Percentiles rank a stretch among this genome's conserved stretches.
Conservation (phyloP, 2,113 vertebrate species). For the Silurus glanis region DNA sequence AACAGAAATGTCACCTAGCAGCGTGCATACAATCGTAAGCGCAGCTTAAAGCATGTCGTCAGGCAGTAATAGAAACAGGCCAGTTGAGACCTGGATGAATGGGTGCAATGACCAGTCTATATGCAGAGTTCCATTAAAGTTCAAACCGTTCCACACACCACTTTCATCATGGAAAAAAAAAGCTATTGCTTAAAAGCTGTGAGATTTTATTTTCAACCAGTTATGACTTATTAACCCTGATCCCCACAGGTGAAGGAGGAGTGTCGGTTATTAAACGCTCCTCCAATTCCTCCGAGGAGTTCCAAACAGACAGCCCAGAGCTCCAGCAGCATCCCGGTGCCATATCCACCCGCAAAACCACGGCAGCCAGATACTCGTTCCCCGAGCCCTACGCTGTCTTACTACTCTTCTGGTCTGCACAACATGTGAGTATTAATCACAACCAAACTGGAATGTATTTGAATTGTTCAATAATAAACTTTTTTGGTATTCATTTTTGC, state of each 20-base stretch:
- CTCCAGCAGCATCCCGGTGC: slow-evolving; percentile 64
- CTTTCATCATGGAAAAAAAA: background rate
- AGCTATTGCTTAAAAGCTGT: no score
- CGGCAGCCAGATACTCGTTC: slow-evolving; percentile 86
- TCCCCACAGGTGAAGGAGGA: slow-evolving; percentile 89
- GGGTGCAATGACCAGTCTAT: background rate
- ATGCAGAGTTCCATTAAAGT: background rate
- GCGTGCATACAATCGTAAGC: no score
- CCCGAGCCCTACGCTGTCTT: slow-evolving; percentile 95
- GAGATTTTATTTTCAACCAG: background rate
- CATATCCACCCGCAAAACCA: slow-evolving; percentile 77
- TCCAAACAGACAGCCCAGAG: slow-evolving; percentile 76
- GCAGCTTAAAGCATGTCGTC: background rate
- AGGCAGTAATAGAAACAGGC: background rate
- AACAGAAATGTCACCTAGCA: no score
- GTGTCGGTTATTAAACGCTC: slow-evolving; percentile 94
- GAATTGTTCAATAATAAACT: background rate
- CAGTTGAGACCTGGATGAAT: background rate
- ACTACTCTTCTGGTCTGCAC: slow-evolving; percentile 96
- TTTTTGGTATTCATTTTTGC: slow-evolving; percentile 55
- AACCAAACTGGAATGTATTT: background rate
- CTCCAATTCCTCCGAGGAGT: slow-evolving; percentile 91
- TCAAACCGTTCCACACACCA: background rate
- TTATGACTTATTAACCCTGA: background rate
- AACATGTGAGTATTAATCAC: slow-evolving; percentile 82